A percentile compares a stretch with the other conserved stretches of the same genome.
These are phyloP conservation scores for Diorhabda carinulata DNA, from an alignment of 1,140 invertebrate genomes.

Conservation along the genomic window DNA sequence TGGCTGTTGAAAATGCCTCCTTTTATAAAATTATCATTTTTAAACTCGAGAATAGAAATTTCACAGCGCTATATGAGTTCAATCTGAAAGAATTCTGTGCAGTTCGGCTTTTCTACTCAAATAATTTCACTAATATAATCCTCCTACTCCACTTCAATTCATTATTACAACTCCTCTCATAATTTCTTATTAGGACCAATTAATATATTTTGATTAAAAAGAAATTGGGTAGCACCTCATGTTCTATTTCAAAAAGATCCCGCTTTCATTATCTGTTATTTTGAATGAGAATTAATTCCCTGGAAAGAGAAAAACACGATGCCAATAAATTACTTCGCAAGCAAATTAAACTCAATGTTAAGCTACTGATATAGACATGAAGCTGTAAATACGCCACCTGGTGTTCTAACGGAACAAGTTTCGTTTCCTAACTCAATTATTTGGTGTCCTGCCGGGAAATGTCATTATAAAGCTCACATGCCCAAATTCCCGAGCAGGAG, in stretches of 20 bases:
- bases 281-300: neutral
- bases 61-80: no score
- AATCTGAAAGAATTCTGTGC: neutral
- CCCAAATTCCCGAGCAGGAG: neutral
- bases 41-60: no score
- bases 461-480: slow-evolving; percentile 25
- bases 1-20: no score
- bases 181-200: neutral
- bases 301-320: neutral
- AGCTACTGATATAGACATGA: slow-evolving; percentile 10
- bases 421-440: slow-evolving; percentile 35
- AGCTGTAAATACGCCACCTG: slow-evolving; percentile 30
- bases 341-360: slow-evolving; percentile 8
- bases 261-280: neutral
- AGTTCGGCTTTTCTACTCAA: neutral
- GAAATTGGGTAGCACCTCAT: neutral
- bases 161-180: neutral
- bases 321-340: neutral
- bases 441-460: slow-evolving; percentile 33
- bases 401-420: slow-evolving; percentile 32
- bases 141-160: neutral
- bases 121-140: neutral
- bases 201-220: neutral
- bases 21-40: no score
- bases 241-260: neutral